phyloP scores from a whole-genome alignment of 1,140 invertebrate species.

The Sesamia nonagrioides region DNA sequence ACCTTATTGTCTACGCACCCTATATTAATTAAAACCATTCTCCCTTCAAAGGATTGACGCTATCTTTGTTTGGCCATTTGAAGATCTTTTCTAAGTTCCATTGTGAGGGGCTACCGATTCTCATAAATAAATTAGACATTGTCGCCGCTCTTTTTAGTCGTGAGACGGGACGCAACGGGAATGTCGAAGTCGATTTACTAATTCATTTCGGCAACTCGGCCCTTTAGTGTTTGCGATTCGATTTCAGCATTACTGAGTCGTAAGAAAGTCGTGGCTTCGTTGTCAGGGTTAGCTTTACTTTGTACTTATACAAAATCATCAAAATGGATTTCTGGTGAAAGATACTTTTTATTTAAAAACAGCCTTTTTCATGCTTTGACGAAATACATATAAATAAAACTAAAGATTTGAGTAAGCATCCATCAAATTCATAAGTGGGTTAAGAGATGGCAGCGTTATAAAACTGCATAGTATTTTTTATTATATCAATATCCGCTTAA shows the following conservation, averaged over 20 bases:
- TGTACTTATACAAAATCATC: too few species aligned
- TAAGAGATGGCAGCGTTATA: too few species aligned
- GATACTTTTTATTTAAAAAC: neutral
- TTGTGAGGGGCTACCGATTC: constrained; percentile 65
- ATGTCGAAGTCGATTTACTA: constrained; percentile 83
- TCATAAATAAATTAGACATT: constrained; percentile 82
- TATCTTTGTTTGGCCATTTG: constrained; percentile 59
- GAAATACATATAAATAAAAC: too few species aligned
- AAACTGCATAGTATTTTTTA: too few species aligned
- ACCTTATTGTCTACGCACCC: constrained; percentile 45
- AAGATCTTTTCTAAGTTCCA: constrained; percentile 60
- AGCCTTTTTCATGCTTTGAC: neutral
- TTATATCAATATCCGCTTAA: too few species aligned
- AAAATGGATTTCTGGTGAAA: neutral
- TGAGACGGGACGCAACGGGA: constrained; percentile 67
- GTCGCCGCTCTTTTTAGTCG: constrained; percentile 73
- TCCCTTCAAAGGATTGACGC: constrained; percentile 51
- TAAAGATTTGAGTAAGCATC: too few species aligned
- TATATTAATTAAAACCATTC: constrained; percentile 55
- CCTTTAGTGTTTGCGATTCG: constrained; percentile 65
- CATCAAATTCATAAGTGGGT: too few species aligned
- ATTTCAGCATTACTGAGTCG: constrained; percentile 24
- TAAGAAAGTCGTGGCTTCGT: neutral
- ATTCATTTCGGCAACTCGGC: constrained; percentile 76
- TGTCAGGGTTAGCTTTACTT: neutral